These are phyloP conservation scores for Dryoscopus gambensis DNA, from an alignment of 2,113 vertebrate species.

Conservation along the genomic window DNA sequence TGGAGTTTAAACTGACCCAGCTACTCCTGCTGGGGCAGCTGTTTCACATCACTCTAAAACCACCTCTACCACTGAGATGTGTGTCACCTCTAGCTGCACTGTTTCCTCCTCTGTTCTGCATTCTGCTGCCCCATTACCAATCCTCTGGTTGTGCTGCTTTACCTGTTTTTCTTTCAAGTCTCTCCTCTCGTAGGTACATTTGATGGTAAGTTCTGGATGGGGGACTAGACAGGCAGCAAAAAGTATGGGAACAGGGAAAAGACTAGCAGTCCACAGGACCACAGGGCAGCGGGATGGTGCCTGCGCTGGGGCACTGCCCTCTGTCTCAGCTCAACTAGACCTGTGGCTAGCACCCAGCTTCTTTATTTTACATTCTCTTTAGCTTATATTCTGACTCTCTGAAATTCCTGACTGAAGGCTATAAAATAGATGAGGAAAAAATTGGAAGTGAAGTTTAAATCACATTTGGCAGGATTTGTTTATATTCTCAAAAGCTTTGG, in stretches of 20 bases:
- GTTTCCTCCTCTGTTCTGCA: neutral
- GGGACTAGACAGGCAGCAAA: neutral
- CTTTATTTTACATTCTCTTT: neutral
- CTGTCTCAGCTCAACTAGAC: neutral
- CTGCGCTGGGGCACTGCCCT: neutral
- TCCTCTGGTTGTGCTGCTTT: neutral
- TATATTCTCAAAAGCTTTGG: neutral
- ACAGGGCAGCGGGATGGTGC: neutral
- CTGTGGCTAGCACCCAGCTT: neutral
- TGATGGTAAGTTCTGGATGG: neutral
- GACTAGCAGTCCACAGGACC: neutral
- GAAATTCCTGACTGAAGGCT: neutral
- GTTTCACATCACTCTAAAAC: neutral
- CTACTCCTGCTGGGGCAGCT: neutral
- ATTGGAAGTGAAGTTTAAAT: neutral
- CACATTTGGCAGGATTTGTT: neutral
- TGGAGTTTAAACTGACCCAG: neutral
- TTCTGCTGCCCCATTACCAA: neutral
- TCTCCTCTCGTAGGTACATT: neutral
- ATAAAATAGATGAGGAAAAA: neutral
- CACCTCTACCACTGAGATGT: neutral
- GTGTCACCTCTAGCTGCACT: neutral
- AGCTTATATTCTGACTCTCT: neutral
- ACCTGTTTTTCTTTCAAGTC: neutral
- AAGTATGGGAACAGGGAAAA: neutral